Evolutionary conservation across 1,140 invertebrate species (phyloP), one percentile per base, ranked within the genome.

Genomic region (Halyomorpha halys): DNA sequence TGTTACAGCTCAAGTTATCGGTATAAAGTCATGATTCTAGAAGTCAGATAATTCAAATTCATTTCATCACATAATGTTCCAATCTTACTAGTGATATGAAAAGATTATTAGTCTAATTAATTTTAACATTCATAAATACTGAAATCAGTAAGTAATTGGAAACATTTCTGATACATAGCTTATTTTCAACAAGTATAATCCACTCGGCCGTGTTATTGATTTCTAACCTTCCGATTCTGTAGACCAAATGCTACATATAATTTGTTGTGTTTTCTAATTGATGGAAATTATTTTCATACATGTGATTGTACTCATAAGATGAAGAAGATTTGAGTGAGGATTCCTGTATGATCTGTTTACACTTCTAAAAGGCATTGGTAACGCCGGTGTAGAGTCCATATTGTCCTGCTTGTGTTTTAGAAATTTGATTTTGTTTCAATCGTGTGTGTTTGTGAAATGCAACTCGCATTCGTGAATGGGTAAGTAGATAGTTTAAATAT

Each of bases 401-500:
- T 56, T 56, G 53, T 23, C 53, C 53, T 56, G 47, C 47, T 49
- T 49, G n/a, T 49, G 34, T 56, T 25, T 23, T 16, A 23, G 53
- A 21, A 16, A 25, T 56, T 56, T 56, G 53, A 23, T 23, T 56
- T 56, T 23, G 23, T 56, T 56, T 56, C 27, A 56, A 27, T 56
- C 53, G 53, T 23, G 53, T 25, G 18, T 23, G 53, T 25, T 56
- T 56, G 53, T 56, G 53, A 56, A 56, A 56, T 56, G 53, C 53
- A 56, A 23, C 19, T 56, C 53, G 53, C 53, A 15, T 56, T 56
- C 23, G 53, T 56, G 53, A 56, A 56, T 56, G 53, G 53, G 53
- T 56, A 56, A 56, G 53, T 56, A 56, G 18, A 23, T 39, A 39
- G 6, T 39, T 11, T 39, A 39, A 11, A 39, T 39, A 39, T 39